These are phyloP conservation scores for Syngnathus scovelli DNA, from an alignment of 2,113 vertebrate genomes.

Conservation along the genomic window DNA sequence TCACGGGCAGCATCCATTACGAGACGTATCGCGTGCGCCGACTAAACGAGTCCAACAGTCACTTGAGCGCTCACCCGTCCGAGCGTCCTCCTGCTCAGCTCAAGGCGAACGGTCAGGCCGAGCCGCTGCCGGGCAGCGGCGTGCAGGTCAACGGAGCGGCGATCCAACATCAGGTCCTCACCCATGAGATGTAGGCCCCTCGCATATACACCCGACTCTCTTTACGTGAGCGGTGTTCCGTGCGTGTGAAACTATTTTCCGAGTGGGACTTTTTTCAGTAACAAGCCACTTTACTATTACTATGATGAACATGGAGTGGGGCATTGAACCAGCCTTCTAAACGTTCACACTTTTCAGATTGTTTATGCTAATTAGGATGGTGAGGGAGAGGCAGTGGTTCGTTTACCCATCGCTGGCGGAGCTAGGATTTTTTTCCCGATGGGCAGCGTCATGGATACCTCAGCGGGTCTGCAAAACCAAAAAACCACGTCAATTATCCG, in stretches of 20 bases:
- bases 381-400: background rate
- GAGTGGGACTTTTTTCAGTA: conserved; percentile 15
- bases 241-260: conserved; percentile 28
- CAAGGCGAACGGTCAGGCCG: conserved; percentile 66
- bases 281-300: conserved; percentile 15
- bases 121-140: conserved; percentile 43
- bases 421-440: no score
- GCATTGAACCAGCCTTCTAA: background rate
- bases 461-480: no score
- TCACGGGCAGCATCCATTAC: conserved; percentile 95
- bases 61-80: conserved; percentile 51
- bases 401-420: background rate
- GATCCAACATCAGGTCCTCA: conserved; percentile 73
- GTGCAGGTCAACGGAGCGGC: conserved; percentile 76
- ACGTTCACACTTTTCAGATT: background rate
- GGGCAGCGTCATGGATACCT: no score
- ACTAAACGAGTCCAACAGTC: conserved; percentile 80
- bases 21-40: conserved; percentile 92
- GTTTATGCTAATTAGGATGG: background rate
- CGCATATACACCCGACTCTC: conserved; percentile 19
- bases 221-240: conserved; percentile 42
- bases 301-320: background rate
- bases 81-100: conserved; percentile 45
- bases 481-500: no score
- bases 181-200: conserved; percentile 83